Evolutionary conservation across 2,888 invertebrate species (phyloP), one percentile per base, ranked within the genome.

Genomic region (Eupelmus urozonus): DNA sequence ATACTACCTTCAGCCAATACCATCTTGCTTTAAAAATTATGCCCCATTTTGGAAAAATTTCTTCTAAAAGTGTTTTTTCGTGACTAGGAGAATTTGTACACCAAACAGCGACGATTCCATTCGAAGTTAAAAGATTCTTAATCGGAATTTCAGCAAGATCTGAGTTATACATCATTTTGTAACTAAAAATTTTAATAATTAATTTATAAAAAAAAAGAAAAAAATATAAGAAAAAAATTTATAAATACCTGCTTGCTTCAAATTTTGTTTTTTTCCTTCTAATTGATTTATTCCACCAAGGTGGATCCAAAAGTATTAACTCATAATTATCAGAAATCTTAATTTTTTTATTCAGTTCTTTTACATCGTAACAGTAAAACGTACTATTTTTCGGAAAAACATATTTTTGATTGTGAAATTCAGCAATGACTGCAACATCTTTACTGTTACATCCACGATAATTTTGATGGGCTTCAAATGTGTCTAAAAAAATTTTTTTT

Each of bases 211-310:
- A 34, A 53, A 59, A 23, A 75, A 66, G 72, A 59, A 53, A 13
- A 62, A 65, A 73, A 63, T 13, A 27, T 70, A 20, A 20, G 20
- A 3, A 18, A 20, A 20, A 40, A 42, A 23, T 71, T 59, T 45
- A 70, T 76, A 82, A 80, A 83, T 85, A 95, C 92, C 94, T 93
- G 82, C 94, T 90, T 78, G 93, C 92, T 69, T 89, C 86, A 87
- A 92, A 92, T 76, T 92, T 92, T 83, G 91, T 91, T 85, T 94
- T 95, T 86, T 95, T 91, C 80, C 98, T 92, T 84, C 96, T 93
- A 62, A 98, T 96, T 81, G 96, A 98, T 90, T 97, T 97, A 88
- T 98, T 98, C 92, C 95, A 94, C 98, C 98, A 99, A 0, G 98
- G 98, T 42, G 98, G 98, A 91, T 99, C 99, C 82, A 98, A 91